Conservation (phyloP, 2,113 vertebrate species). For the Nannobrachium achirus region DNA sequence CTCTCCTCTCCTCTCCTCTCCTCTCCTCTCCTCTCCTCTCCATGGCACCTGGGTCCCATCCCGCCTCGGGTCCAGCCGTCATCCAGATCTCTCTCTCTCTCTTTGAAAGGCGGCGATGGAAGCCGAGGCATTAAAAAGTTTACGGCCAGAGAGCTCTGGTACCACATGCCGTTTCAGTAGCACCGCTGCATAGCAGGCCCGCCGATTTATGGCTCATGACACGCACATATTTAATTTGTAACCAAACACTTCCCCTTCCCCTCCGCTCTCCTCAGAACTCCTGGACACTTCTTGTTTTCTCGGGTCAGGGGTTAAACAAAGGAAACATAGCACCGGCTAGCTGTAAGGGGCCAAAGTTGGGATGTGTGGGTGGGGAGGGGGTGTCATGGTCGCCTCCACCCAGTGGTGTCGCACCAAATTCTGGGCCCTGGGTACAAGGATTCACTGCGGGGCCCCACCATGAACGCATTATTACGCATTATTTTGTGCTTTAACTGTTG, state of each 20-base stretch:
- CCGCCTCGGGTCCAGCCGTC: conserved; percentile 36
- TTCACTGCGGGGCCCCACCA: too few relatives aligned
- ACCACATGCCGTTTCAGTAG: conserved; percentile 81
- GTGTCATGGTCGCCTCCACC: conserved; percentile 73
- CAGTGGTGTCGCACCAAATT: too few relatives aligned
- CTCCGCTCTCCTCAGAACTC: conserved; percentile 87
- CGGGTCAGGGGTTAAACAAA: conserved; percentile 99
- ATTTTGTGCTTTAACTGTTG: too few relatives aligned
- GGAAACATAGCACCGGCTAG: conserved; percentile 85
- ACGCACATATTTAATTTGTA: conserved; percentile 98
- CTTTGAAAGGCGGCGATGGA: conserved; percentile 70
- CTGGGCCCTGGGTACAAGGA: too few relatives aligned
- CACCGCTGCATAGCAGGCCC: conserved; percentile 78
- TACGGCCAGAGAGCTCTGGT: conserved; percentile 79
- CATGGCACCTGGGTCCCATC: conserved; percentile 67
- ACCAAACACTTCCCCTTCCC: conserved; percentile 98
- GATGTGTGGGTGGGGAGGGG: conserved; percentile 34
- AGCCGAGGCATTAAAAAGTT: conserved; percentile 78
- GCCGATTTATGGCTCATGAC: conserved; percentile 94
- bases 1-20: background rate
- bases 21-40: conserved; percentile 1
- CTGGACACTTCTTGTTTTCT: conserved; percentile 87
- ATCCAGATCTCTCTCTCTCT: conserved; percentile 50
- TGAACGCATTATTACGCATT: too few relatives aligned
- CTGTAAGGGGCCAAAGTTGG: conserved; percentile 33